These are phyloP conservation scores for Meta bourneti DNA, from an alignment of 2,888 invertebrate species.

Conservation along the genomic window DNA sequence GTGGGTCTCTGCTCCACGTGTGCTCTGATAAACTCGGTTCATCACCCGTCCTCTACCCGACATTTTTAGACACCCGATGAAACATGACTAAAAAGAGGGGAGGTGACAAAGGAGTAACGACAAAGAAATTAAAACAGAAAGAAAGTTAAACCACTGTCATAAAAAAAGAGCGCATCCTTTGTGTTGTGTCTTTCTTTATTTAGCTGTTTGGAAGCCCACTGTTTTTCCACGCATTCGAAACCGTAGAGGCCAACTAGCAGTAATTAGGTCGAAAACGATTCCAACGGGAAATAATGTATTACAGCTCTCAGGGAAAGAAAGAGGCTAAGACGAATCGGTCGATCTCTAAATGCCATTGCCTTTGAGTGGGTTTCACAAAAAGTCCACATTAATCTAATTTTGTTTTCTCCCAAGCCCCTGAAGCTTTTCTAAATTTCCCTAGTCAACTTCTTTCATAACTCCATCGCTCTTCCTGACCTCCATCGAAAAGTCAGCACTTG, in stretches of 20 bases:
- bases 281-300: constrained; percentile 44
- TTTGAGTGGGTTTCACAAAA: too few relatives aligned
- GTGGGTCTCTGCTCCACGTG: background rate
- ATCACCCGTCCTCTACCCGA: constrained; percentile 14
- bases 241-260: constrained; percentile 45
- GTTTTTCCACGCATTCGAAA: constrained; percentile 27
- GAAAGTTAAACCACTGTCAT: constrained; percentile 35
- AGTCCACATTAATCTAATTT: background rate
- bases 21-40: constrained; percentile 23
- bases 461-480: background rate
- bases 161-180: constrained; percentile 32
- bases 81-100: constrained; percentile 56
- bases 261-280: constrained; percentile 65
- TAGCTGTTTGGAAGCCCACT: constrained; percentile 27
- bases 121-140: constrained; percentile 67
- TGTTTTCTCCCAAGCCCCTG: background rate
- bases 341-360: constrained; percentile 1
- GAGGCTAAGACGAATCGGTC: constrained; percentile 24
- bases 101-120: constrained; percentile 65
- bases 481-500: background rate
- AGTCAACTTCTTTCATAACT: background rate
- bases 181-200: constrained; percentile 61
- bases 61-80: constrained; percentile 68
- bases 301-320: constrained; percentile 6
- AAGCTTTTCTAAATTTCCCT: background rate